Conservation (phyloP, 2,888 invertebrate genomes). For the Ditylenchus weischeri region DNA sequence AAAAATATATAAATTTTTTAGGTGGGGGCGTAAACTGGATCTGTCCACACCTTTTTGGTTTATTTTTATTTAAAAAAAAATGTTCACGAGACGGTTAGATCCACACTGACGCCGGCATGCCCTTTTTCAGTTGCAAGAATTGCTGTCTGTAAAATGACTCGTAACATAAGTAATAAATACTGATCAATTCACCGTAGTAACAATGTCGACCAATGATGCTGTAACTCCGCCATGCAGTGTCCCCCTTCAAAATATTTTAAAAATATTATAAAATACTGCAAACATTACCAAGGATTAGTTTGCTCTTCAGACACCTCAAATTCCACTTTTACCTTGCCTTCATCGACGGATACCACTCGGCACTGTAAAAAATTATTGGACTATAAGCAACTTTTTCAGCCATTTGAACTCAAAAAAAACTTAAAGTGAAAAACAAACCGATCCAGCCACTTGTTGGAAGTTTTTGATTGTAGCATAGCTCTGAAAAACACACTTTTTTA, state of each 20-base stretch:
- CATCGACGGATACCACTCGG: conserved; percentile 40
- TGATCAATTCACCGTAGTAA: conserved; percentile 37
- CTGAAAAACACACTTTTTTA: too few species aligned
- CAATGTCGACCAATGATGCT: conserved; percentile 50
- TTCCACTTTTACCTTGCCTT: conserved; percentile 47
- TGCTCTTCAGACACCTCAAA: conserved; percentile 48
- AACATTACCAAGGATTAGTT: conserved; percentile 31
- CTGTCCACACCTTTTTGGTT: too few species aligned
- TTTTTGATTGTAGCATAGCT: conserved; percentile 14
- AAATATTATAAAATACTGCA: conserved; percentile 3
- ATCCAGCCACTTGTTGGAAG: conserved; percentile 19
- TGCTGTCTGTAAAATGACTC: background rate
- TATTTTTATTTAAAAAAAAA: background rate
- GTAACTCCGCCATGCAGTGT: conserved; percentile 52
- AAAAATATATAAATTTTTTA: too few species aligned
- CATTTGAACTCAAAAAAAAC: too few species aligned
- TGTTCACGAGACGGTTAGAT: conserved; percentile 75
- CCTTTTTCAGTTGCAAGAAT: conserved; percentile 55
- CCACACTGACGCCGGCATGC: conserved; percentile 76
- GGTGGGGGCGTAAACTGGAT: too few species aligned
- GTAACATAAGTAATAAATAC: background rate
- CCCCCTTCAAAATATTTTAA: conserved; percentile 10
- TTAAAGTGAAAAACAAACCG: background rate
- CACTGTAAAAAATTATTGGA: conserved; percentile 30
- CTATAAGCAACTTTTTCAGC: too few species aligned